Conservation (phyloP, 2,113 vertebrate species). For the Indicator indicator region DNA sequence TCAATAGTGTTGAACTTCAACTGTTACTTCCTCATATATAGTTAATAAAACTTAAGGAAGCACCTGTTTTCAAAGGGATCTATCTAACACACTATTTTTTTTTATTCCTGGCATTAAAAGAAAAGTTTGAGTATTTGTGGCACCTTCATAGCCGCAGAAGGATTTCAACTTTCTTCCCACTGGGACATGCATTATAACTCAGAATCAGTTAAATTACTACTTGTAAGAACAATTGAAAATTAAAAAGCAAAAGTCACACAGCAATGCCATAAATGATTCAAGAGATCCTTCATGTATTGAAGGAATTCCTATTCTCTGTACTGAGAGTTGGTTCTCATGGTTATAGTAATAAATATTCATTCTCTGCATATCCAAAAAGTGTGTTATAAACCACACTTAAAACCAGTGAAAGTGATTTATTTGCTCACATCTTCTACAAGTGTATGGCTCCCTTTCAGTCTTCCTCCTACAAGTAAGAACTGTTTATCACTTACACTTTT, state of each 20-base stretch:
- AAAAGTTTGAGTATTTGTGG: slow-evolving; percentile 19
- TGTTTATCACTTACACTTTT: background rate
- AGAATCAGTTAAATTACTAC: background rate
- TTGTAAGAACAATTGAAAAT: background rate
- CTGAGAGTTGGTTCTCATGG: background rate
- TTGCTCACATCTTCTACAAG: background rate
- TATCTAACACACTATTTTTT: background rate
- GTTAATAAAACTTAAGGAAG: slow-evolving; percentile 55
- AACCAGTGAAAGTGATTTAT: background rate
- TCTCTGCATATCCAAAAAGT: background rate
- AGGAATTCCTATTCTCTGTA: background rate
- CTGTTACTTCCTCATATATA: slow-evolving; percentile 18
- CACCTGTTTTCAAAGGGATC: slow-evolving; percentile 46
- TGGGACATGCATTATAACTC: background rate
- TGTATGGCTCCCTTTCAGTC: background rate
- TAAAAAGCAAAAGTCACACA: background rate
- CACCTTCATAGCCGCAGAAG: slow-evolving; percentile 20
- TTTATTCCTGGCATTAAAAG: slow-evolving; percentile 20
- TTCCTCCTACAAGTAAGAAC: background rate
- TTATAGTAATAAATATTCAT: background rate
- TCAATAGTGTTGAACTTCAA: background rate
- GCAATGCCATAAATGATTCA: background rate
- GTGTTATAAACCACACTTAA: background rate
- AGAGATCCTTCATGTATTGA: background rate
- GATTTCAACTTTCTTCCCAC: slow-evolving; percentile 1